These are phyloP conservation scores for Drusus annulatus DNA, from an alignment of 1,140 invertebrate species.

Conservation along the genomic window DNA sequence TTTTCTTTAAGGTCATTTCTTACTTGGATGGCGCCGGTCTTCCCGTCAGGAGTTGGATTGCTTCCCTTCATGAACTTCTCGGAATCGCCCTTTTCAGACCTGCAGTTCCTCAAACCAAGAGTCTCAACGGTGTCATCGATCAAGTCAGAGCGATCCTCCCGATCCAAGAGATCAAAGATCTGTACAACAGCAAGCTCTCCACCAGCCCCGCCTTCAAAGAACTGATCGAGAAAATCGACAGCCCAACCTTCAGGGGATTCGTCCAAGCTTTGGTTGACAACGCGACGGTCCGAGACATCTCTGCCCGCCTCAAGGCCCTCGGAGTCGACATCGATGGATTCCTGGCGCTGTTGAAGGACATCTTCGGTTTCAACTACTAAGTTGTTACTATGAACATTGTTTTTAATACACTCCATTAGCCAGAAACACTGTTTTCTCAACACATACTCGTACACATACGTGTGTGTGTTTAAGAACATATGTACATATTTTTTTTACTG, in stretches of 20 bases:
- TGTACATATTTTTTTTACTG: too few species aligned
- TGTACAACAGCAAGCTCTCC: slow-evolving; percentile 13
- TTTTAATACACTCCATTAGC: too few species aligned
- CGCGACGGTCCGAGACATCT: neutral
- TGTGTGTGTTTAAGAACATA: too few species aligned
- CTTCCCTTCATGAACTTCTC: slow-evolving; percentile 1
- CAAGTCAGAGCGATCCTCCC: slow-evolving; percentile 29
- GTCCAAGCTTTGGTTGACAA: slow-evolving; percentile 1
- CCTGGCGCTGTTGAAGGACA: neutral
- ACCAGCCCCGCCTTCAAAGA: slow-evolving; percentile 36
- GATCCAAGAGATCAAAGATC: slow-evolving; percentile 5
- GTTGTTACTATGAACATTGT: neutral
- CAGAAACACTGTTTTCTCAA: too few species aligned
- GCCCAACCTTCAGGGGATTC: slow-evolving; percentile 23
- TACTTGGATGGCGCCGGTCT: slow-evolving; percentile 28
- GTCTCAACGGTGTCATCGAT: slow-evolving; percentile 20
- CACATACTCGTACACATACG: too few species aligned
- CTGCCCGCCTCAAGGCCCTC: neutral
- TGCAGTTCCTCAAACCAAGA: neutral
- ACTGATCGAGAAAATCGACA: slow-evolving; percentile 20
- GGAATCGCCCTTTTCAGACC: neutral
- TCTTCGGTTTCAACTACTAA: slow-evolving; percentile 23
- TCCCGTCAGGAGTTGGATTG: slow-evolving; percentile 28
- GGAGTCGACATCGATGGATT: slow-evolving; percentile 28
- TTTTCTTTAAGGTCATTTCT: slow-evolving; percentile 7